Evolutionary conservation across 2,888 invertebrate species (phyloP).

Genomic region (Tetrapedia diversipes): DNA sequence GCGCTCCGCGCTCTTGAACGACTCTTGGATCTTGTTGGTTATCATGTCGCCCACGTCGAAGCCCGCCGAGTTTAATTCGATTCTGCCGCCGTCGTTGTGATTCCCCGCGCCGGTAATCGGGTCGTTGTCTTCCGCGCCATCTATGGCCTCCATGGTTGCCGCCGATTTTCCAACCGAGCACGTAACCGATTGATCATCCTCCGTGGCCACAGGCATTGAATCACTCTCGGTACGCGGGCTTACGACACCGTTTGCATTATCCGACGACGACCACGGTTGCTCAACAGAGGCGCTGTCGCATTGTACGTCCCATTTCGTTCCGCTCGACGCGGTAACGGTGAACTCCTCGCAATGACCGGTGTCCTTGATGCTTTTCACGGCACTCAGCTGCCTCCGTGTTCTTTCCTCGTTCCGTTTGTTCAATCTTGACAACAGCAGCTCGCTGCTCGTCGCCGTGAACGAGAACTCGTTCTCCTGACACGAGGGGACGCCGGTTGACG

Average conservation of each 20-base stretch:
- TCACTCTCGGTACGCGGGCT: slow-evolving; percentile 30
- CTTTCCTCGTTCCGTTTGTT: slow-evolving; percentile 20
- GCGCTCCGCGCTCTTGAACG: slow-evolving; percentile 69
- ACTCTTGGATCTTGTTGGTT: slow-evolving; percentile 73
- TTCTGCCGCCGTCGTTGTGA: slow-evolving; percentile 16
- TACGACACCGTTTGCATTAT: slow-evolving; percentile 23
- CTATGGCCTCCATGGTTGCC: slow-evolving; percentile 18
- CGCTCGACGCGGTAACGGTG: background rate
- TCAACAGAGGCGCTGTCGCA: slow-evolving; percentile 21
- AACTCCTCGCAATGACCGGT: slow-evolving; percentile 11
- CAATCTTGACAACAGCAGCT: slow-evolving; percentile 35
- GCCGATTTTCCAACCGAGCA: slow-evolving; percentile 6
- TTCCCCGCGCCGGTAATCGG: slow-evolving; percentile 13
- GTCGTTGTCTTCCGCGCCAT: slow-evolving; percentile 55
- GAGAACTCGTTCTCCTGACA: slow-evolving; percentile 14
- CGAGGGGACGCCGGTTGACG: slow-evolving; percentile 39
- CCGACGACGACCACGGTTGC: slow-evolving; percentile 35
- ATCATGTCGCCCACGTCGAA: slow-evolving; percentile 70
- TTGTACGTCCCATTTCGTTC: slow-evolving; percentile 35
- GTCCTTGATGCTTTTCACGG: slow-evolving; percentile 22
- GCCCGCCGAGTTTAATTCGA: slow-evolving; percentile 41
- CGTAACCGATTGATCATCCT: slow-evolving; percentile 42
- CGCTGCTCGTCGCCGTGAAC: slow-evolving; percentile 40
- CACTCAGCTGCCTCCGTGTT: background rate
- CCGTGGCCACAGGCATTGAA: slow-evolving; percentile 18